Evolutionary conservation across 1,140 invertebrate genomes (phyloP).

Genomic region (Liolophura sinensis): DNA sequence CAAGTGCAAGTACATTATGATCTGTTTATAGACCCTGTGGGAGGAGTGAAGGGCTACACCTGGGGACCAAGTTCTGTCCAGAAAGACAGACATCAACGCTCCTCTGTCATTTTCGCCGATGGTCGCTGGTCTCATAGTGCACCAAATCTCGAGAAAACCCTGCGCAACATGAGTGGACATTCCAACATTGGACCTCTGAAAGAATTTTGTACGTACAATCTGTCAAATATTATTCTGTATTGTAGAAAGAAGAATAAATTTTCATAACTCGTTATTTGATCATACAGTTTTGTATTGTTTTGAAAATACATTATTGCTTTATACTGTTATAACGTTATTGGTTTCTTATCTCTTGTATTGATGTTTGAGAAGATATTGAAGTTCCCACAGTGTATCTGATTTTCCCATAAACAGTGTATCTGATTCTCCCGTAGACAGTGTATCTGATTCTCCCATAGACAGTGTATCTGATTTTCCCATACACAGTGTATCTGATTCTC

Average conservation of each 20-base stretch:
- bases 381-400: no score
- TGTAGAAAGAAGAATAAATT: not conserved
- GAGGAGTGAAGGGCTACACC: constrained; percentile 96
- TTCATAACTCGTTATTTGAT: no score
- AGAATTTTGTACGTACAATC: constrained; percentile 59
- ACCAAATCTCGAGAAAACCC: constrained; percentile 77
- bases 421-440: no score
- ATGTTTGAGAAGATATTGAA: no score
- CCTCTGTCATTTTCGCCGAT: constrained; percentile 51
- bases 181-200: constrained; percentile 59
- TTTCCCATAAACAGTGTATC: no score
- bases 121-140: constrained; percentile 59
- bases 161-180: constrained; percentile 59
- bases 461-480: no score
- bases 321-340: no score
- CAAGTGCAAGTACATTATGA: not conserved
- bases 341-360: no score
- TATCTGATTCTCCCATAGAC: no score
- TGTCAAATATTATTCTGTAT: not conserved
- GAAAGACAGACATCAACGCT: constrained; percentile 76
- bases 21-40: constrained; percentile 67
- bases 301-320: no score
- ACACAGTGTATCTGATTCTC: no score
- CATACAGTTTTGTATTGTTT: no score
- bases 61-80: constrained; percentile 94